These are phyloP conservation scores for Menura novaehollandiae DNA, from an alignment of 2,113 vertebrate genomes.

Conservation along the genomic window DNA sequence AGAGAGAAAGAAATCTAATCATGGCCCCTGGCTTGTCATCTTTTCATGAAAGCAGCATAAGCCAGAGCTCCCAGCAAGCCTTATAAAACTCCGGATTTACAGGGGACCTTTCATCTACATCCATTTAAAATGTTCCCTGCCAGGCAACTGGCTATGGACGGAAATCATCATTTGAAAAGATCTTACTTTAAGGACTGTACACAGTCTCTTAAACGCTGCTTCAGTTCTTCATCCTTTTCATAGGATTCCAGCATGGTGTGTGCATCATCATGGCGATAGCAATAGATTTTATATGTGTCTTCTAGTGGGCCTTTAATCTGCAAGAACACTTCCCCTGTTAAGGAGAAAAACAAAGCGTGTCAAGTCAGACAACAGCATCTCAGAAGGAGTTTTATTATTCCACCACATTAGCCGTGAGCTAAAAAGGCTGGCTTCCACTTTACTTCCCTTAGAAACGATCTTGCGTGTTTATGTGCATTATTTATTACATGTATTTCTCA, in stretches of 20 bases:
- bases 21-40: conserved; percentile 57
- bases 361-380: conserved; percentile 46
- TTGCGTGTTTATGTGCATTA: conserved; percentile 57
- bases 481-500: conserved; percentile 63
- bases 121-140: conserved; percentile 66
- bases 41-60: conserved; percentile 62
- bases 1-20: conserved; percentile 48
- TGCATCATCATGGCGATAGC: conserved; percentile 92
- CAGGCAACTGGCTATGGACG: conserved; percentile 3
- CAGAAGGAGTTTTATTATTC: conserved; percentile 43
- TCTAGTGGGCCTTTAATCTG: conserved; percentile 88
- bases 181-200: conserved; percentile 89
- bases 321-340: conserved; percentile 89
- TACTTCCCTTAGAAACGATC: conserved; percentile 33
- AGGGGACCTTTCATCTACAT: conserved; percentile 63
- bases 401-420: conserved; percentile 7
- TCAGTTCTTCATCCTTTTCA: conserved; percentile 90
- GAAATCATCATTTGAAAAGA: conserved; percentile 62
- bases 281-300: conserved; percentile 94
- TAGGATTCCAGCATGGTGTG: conserved; percentile 86
- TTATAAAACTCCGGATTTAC: conserved; percentile 59
- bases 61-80: conserved; percentile 49
- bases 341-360: conserved; percentile 54
- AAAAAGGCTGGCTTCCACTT: conserved; percentile 32
- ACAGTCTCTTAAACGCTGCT: conserved; percentile 83